Base-by-base conservation (phyloP, 2,797 vertebrate genomes). In the Sebastes jordani region DNA sequence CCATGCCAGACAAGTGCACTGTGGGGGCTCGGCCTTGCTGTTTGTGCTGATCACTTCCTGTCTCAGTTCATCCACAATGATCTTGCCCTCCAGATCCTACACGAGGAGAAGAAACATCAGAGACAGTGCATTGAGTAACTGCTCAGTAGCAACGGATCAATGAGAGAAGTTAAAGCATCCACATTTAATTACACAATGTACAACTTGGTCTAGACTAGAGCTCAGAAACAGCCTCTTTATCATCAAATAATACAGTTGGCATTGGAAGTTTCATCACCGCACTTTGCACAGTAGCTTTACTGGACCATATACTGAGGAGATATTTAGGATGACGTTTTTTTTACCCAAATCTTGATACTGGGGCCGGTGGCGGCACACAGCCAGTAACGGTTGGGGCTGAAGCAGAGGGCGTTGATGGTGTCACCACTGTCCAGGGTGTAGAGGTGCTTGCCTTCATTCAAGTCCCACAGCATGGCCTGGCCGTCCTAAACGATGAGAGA, bases 351-450 rank as follows among this genome's bases (percentile, higher is more conserved):
- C 88, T 99, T 99, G 94, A 99, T 99, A 93, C 98, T 99, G 85
- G 98, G 98, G 1, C 98, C 98, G 0, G 98, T 99, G 73, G 98
- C 98, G 0, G 98, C 98, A 25, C 98, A 99, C 4, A 99, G 96
- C 98, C 98, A 99, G 83, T 99, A 99, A 38, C 98, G 97, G 95
- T 99, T 99, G 90, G 98, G 98, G 92, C 97, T 99, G 95, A 99
- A 99, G 95, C 98, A 99, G 0, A 99, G 95, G 1, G 98, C 98
- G 0, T 98, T 99, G 91, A 99, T 99, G 83, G 95, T 95, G 88
- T 99, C 98, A 2, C 98, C 98, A 1, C 98, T 98, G 46, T 99
- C 98, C 89, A 99, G 88, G 0, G 98, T 99, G 93, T 99, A 99
- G 23, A 99, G 96, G 87, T 99, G 98, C 74, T 99, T 99, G 77